A percentile compares a stretch with the other conserved stretches of the same genome.
Conservation (phyloP, 2,113 vertebrate species). For the Rhinopomastus cyanomelas region DNA sequence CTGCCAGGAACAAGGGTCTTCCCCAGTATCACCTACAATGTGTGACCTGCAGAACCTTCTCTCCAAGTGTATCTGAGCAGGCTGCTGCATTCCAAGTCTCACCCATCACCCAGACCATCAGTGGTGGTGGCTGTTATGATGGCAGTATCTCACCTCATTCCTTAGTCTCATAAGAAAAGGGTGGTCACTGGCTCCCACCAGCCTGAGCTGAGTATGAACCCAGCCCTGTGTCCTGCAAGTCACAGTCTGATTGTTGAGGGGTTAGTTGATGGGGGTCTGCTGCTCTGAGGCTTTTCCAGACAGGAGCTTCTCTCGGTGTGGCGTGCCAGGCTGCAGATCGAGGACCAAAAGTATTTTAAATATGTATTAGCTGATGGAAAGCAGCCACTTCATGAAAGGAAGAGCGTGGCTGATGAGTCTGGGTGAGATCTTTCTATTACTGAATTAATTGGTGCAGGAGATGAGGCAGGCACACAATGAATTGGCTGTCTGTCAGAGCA, state of each 20-base stretch:
- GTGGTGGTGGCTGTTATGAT: not conserved
- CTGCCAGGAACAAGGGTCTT: not conserved
- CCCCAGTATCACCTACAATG: not conserved
- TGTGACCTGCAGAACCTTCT: not conserved
- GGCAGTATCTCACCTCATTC: not conserved
- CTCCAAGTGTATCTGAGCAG: not conserved
- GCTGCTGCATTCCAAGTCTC: not conserved
- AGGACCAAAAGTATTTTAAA: not conserved
- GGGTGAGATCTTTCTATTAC: not conserved
- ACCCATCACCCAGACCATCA: not conserved
- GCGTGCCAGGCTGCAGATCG: not conserved
- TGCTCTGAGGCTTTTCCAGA: not conserved
- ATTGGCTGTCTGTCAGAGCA: not conserved
- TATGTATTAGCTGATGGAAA: not conserved
- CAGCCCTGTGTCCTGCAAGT: not conserved
- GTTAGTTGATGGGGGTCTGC: not conserved
- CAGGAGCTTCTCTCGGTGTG: not conserved
- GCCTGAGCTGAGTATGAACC: not conserved
- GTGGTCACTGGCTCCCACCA: not conserved
- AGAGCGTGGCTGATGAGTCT: not conserved
- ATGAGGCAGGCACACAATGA: not conserved
- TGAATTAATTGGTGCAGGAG: constrained; percentile 2
- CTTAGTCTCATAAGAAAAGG: accelerated
- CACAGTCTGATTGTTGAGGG: not conserved
- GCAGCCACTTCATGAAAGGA: not conserved